Percentiles rank a stretch among this genome's conserved stretches.
These are phyloP conservation scores for Hippolais icterina DNA, from an alignment of 2,113 vertebrate genomes.

Conservation along the genomic window DNA sequence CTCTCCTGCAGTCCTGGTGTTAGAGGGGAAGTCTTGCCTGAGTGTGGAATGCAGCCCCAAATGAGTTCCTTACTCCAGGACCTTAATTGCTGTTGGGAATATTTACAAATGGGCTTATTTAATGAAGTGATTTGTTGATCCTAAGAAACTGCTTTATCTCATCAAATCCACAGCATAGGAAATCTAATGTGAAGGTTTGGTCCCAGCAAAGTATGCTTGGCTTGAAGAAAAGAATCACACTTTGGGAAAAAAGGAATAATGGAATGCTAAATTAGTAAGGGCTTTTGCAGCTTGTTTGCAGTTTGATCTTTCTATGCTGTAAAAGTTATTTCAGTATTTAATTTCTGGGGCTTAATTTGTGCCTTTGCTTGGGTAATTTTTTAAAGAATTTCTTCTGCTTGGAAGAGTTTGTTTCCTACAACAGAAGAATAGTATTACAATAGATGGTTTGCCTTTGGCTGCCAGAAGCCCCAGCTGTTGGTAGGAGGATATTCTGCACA, in stretches of 20 bases:
- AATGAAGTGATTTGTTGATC: slow-evolving; percentile 52
- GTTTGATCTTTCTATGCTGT: slow-evolving; percentile 29
- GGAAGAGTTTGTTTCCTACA: slow-evolving; percentile 26
- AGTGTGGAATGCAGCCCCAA: not conserved
- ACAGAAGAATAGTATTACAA: slow-evolving; percentile 19
- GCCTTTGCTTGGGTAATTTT: slow-evolving; percentile 6
- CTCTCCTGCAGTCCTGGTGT: not conserved
- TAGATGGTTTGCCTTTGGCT: slow-evolving; percentile 19
- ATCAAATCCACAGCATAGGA: slow-evolving; percentile 35
- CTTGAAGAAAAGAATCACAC: slow-evolving; percentile 37
- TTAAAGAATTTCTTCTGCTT: slow-evolving; percentile 14
- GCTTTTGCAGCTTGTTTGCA: slow-evolving; percentile 48
- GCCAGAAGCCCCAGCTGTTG: slow-evolving; percentile 29
- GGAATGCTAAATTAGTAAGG: slow-evolving; percentile 50
- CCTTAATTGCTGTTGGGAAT: not conserved
- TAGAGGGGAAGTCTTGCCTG: not conserved
- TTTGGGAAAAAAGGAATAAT: slow-evolving; percentile 1
- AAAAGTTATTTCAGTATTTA: slow-evolving; percentile 48
- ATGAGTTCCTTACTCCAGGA: not conserved
- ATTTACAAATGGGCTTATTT: not conserved
- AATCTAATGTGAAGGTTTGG: slow-evolving; percentile 49
- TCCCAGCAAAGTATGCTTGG: slow-evolving; percentile 43
- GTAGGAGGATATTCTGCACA: not conserved
- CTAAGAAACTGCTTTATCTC: slow-evolving; percentile 53
- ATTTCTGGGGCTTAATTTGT: slow-evolving; percentile 42